Conservation (phyloP, 2,113 vertebrate species). For the Struthio camelus region DNA sequence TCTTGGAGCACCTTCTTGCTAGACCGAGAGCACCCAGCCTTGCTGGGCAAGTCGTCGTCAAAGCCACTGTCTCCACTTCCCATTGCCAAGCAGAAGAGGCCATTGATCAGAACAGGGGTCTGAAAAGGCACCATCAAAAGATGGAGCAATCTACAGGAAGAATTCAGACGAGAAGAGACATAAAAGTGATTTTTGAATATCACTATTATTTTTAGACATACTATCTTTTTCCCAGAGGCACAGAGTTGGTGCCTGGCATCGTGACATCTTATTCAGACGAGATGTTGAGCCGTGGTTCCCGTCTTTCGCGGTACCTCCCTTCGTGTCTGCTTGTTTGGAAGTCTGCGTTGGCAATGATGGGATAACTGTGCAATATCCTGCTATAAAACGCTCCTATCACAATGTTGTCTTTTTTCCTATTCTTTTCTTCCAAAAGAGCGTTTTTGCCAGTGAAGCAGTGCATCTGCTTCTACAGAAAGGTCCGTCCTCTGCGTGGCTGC, state of each 20-base stretch:
- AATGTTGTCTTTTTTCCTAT: background rate
- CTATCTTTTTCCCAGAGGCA: background rate
- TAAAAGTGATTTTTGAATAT: background rate
- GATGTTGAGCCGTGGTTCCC: rapidly evolving
- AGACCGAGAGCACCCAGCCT: too few relatives aligned
- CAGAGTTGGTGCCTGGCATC: background rate
- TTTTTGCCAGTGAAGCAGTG: background rate
- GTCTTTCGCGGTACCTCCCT: background rate
- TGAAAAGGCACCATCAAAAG: background rate
- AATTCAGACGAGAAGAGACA: background rate
- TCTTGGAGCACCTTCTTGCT: background rate
- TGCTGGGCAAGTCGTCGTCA: background rate
- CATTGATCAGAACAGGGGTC: background rate
- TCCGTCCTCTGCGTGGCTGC: background rate
- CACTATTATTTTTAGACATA: background rate
- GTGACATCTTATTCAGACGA: rapidly evolving
- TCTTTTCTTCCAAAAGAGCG: background rate
- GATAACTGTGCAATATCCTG: background rate
- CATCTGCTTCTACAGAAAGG: background rate
- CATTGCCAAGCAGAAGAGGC: background rate
- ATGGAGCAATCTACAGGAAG: background rate
- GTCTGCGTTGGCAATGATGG: background rate
- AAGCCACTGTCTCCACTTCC: background rate
- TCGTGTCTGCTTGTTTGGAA: background rate
- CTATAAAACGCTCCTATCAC: background rate